Base-by-base conservation (phyloP, 2,113 vertebrate species). In the Myotis davidii region DNA sequence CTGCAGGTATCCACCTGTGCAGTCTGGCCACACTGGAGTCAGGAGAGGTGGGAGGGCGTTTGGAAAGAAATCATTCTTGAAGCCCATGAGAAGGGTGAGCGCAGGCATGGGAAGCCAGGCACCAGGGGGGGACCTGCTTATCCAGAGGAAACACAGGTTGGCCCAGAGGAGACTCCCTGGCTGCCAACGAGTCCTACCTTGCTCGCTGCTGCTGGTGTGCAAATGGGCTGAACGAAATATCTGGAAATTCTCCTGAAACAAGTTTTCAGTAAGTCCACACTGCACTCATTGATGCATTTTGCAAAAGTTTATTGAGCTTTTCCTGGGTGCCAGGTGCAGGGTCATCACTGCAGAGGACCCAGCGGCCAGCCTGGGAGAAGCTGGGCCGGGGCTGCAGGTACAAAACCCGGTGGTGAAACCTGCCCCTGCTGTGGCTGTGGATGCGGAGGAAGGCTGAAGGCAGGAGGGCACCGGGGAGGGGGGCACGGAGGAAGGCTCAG, bases 231-330 rank as follows among this genome's bases (percentile, higher is more conserved):
- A 39, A 21, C 0, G 34, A 61, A n/a, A 39, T 7, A 3, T 1
- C 56, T 13, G 2, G 34, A 42, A 34, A 83, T 27, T 10, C 73
- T 42, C 69, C 92, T 0, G 6, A 73, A 39, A 73, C 17, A 1
- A 2, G 34, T 12, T 39, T 17, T 64, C 83, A 94, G 37, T 20
- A 56, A 95, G 91, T 70, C 42, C 96, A 97, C 91, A 9, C 45
- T 0, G 7, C 73, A 91, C 91, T 2, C 17, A 0, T 0, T 37
- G 2, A 7, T 27, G 74, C 25, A 2, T 14, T 50, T 37, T 50
- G 56, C 77, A 34, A 23, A 48, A 48, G 50, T 96, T 96, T 97
- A 96, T 94, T 94, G 93, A 69, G 69, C 4, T 6, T 25, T 42
- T 50, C 42, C 42, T 0, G 5, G 18, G 23, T 3, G 27, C 69